Percentiles rank a stretch among this genome's conserved stretches.
phyloP scores from a whole-genome alignment of 2,113 vertebrate species.

The Cercopithecus mona region DNA sequence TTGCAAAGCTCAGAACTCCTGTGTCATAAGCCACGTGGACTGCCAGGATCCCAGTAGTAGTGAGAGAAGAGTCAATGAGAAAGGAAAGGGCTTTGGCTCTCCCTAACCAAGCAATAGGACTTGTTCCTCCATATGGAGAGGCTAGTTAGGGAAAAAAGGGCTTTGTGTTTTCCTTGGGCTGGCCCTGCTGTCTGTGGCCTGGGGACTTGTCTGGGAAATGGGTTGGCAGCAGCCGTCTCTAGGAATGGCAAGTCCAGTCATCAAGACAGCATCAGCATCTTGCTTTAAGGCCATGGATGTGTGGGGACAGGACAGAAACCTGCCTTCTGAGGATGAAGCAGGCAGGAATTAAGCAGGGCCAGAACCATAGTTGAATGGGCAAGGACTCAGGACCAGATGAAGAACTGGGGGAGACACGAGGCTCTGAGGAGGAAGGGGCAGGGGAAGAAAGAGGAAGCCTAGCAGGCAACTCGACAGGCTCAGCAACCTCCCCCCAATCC shows the following conservation, averaged over 20 bases:
- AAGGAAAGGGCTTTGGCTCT: not conserved
- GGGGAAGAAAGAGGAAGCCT: not conserved
- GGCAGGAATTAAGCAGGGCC: not conserved
- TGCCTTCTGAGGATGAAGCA: not conserved
- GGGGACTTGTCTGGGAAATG: not conserved
- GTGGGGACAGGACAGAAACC: no score
- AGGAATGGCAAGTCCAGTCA: not conserved
- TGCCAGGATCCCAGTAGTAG: not conserved
- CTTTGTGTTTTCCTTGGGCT: fast-evolving
- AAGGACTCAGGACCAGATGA: no score
- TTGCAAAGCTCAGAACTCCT: fast-evolving
- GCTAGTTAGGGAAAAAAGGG: fast-evolving
- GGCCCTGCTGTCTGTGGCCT: not conserved
- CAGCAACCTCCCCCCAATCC: fast-evolving
- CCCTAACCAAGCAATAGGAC: not conserved
- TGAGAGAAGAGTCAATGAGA: not conserved
- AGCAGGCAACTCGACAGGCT: fast-evolving
- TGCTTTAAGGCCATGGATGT: not conserved
- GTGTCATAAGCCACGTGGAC: not conserved
- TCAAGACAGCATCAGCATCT: not conserved
- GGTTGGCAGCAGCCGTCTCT: not conserved
- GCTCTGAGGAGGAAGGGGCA: not conserved
- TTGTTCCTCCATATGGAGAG: not conserved
- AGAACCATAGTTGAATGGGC: not conserved
- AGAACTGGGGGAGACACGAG: not conserved